phyloP scores from a whole-genome alignment of 2,888 invertebrate species.

The Cheilosia vulpina region DNA sequence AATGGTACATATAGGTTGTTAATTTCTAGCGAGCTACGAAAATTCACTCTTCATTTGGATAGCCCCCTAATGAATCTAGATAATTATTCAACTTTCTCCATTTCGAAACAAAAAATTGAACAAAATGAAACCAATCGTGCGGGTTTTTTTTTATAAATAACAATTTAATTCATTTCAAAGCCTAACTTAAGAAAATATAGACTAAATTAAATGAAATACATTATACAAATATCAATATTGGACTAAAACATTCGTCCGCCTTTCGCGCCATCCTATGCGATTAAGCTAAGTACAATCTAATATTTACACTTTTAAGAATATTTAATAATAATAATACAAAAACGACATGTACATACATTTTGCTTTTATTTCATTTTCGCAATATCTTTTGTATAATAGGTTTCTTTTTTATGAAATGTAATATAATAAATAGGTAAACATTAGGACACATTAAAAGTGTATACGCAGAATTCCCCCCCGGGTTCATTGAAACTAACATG shows the following conservation, averaged over 20 bases:
- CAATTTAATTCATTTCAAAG: slow-evolving; percentile 58
- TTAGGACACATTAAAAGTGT: slow-evolving; percentile 31
- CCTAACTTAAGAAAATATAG: slow-evolving; percentile 21
- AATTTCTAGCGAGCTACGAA: too few relatives aligned
- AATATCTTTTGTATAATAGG: slow-evolving; percentile 17
- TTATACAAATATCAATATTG: slow-evolving; percentile 56
- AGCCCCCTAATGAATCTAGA: too few relatives aligned
- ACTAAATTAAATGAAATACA: slow-evolving; percentile 17
- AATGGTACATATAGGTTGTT: too few relatives aligned
- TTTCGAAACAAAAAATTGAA: not conserved
- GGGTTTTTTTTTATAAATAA: slow-evolving; percentile 53
- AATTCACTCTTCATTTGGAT: too few relatives aligned
- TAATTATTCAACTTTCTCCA: too few relatives aligned
- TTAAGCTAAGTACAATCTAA: slow-evolving; percentile 36
- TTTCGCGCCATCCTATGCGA: slow-evolving; percentile 3
- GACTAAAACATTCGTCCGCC: slow-evolving; percentile 24
- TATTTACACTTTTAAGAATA: slow-evolving; percentile 65
- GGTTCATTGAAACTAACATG: slow-evolving; percentile 25
- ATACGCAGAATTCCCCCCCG: slow-evolving; percentile 3
- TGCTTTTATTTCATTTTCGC: not conserved
- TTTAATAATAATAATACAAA: slow-evolving; percentile 53
- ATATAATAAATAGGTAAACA: slow-evolving; percentile 26
- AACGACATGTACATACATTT: slow-evolving; percentile 38
- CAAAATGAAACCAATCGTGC: not conserved
- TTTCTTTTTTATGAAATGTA: not conserved